Percentiles rank a stretch among this genome's conserved stretches.
Evolutionary conservation across 1,140 invertebrate genomes (phyloP).

Genomic region (Protaetia brevitarsis): DNA sequence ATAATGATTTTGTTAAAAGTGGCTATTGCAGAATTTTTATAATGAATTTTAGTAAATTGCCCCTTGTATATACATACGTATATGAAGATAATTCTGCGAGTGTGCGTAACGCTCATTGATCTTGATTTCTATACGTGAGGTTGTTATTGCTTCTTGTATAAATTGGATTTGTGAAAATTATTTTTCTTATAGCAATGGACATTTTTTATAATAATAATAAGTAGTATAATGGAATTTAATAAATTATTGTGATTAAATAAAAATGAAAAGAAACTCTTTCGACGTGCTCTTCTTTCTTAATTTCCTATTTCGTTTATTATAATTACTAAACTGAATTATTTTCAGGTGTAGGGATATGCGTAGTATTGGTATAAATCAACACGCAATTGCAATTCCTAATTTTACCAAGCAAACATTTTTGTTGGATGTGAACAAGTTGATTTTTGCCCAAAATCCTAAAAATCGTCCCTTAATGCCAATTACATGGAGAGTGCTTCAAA

Average conservation of each 20-base stretch:
- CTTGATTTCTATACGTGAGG: slow-evolving; percentile 19
- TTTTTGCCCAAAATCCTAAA: no score
- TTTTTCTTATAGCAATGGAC: slow-evolving; percentile 19
- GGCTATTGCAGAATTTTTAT: no score
- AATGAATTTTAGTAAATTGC: no score
- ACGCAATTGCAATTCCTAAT: no score
- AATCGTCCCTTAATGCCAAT: no score
- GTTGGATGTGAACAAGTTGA: no score
- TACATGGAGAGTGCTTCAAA: no score
- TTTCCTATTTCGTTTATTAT: background rate
- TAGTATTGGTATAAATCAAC: no score
- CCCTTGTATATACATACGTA: slow-evolving; percentile 12
- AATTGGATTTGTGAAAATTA: slow-evolving; percentile 17
- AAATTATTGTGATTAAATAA: slow-evolving; percentile 22
- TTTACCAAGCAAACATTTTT: no score
- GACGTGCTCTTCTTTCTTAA: slow-evolving; percentile 17
- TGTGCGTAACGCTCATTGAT: slow-evolving; percentile 5
- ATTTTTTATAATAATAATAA: slow-evolving; percentile 22
- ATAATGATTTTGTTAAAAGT: no score
- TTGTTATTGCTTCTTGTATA: slow-evolving; percentile 18
- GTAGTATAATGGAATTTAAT: slow-evolving; percentile 22
- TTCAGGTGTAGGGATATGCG: no score
- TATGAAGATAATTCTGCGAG: slow-evolving; percentile 2
- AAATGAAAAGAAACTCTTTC: slow-evolving; percentile 8
- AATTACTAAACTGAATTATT: background rate